A percentile compares a stretch with the other conserved stretches of the same genome.
These are phyloP conservation scores for Scleropages formosus DNA, from an alignment of 2,797 vertebrate species.

Conservation along the genomic window DNA sequence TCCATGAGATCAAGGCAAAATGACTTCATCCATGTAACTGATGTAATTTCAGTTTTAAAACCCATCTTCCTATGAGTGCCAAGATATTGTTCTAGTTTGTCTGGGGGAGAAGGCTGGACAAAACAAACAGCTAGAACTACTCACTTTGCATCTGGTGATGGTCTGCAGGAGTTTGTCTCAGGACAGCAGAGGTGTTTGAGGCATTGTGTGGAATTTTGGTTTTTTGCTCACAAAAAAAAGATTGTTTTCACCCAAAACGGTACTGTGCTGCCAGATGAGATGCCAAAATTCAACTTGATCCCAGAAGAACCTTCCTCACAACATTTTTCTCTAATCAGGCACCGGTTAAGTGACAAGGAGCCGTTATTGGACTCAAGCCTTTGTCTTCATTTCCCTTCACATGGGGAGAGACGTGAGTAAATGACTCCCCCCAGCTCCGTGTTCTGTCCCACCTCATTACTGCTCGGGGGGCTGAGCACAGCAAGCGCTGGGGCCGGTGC, in stretches of 20 bases:
- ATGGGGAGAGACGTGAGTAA: background rate
- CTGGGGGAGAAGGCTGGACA: no score
- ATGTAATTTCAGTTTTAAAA: no score
- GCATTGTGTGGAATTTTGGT: background rate
- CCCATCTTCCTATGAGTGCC: no score
- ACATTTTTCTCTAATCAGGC: slow-evolving; percentile 18
- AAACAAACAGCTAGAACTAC: no score
- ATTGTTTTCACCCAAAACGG: slow-evolving; percentile 5
- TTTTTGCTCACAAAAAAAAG: no score
- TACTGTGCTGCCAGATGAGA: background rate
- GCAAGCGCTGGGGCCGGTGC: slow-evolving; percentile 2
- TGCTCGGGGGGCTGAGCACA: slow-evolving; percentile 25
- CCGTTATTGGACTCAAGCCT: background rate
- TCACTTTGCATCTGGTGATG: no score
- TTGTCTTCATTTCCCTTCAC: slow-evolving; percentile 3
- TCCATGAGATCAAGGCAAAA: no score
- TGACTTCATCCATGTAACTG: no score
- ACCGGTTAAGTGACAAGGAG: background rate
- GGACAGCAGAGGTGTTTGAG: background rate
- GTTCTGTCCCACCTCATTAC: slow-evolving; percentile 23
- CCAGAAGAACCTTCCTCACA: background rate
- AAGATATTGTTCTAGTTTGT: no score
- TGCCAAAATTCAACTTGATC: background rate
- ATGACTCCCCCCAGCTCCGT: background rate
- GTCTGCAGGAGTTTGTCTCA: slow-evolving; percentile 17